These are phyloP conservation scores for Sebastes iracundus DNA, from an alignment of 2,797 vertebrate species.

Conservation along the genomic window DNA sequence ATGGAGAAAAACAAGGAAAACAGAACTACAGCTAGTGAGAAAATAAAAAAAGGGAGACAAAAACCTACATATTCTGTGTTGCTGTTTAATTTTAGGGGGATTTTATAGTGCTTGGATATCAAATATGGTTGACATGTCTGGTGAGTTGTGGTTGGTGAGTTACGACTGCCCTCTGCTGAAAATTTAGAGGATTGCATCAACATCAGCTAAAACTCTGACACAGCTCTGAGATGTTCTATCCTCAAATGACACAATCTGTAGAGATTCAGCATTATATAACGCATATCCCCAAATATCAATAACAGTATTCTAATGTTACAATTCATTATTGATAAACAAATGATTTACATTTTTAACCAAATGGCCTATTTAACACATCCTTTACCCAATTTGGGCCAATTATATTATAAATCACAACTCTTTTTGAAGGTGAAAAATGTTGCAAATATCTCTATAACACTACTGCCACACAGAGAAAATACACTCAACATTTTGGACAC, in stretches of 20 bases:
- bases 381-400: neutral
- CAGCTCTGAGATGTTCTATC: neutral
- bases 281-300: neutral
- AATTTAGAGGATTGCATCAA: neutral
- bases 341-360: neutral
- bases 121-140: slow-evolving; percentile 6
- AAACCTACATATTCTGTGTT: neutral
- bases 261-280: neutral
- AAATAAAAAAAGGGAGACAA: neutral
- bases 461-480: neutral
- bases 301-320: neutral
- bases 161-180: slow-evolving; percentile 56
- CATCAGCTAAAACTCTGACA: neutral
- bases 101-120: neutral
- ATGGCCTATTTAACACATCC: neutral
- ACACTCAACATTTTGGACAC: slow-evolving; percentile 12
- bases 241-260: neutral
- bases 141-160: neutral
- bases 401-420: neutral
- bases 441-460: neutral
- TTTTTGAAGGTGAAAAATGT: neutral
- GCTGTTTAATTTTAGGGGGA: neutral
- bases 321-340: neutral
- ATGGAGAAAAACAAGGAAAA: neutral
- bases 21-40: neutral